Base-by-base conservation (phyloP, 2,797 vertebrate species). In the Dermochelys coriacea region DNA sequence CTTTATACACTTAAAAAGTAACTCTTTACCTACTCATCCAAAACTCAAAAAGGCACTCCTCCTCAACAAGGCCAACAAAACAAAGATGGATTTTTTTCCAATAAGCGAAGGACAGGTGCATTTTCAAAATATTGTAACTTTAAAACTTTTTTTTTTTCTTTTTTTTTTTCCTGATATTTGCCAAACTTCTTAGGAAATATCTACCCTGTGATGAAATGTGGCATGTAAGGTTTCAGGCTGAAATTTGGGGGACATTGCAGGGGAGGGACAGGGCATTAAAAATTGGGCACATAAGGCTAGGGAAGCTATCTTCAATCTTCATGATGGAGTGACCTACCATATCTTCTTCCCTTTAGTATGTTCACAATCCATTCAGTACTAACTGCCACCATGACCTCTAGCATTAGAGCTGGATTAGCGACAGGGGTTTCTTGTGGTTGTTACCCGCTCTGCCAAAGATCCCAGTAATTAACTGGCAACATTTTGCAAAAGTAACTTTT, bases 381-480 rank as follows among this genome's bases (percentile, higher is more conserved):
- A 27, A 91, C 5, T 27, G 25, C 41, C 25, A 45, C 23, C 41
- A 27, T 41, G 21, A 75, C 6, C 12, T 75, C 25, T 45, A 15
- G 61, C 8, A 37, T n/a, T n/a, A 37, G 34, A 68, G 68, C 61
- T n/a, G 34, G 61, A 19, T 68, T 68, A 68, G 16, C 61, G 19
- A 61, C 31, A 68, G 18, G 34, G 81, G 59, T 68, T 94, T 95
- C 93, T 95, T 94, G 81, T 97, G 47, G 31, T 93, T 95, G 87
- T 85, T 95, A 84, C 90, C 93, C 93, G 59, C 95, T 89, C 84
- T 95, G 90, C 92, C 79, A 80, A 80, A 84, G 88, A 87, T 86
- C 74, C 83, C 61, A 68, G 34, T 68, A 19, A 78, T 68, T 90
- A 78, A 93, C 86, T 93, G 79, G 85, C 87, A 25, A n/a, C 51